Evolutionary conservation across 2,113 vertebrate genomes (phyloP).

Genomic region (Xyrauchen texanus): DNA sequence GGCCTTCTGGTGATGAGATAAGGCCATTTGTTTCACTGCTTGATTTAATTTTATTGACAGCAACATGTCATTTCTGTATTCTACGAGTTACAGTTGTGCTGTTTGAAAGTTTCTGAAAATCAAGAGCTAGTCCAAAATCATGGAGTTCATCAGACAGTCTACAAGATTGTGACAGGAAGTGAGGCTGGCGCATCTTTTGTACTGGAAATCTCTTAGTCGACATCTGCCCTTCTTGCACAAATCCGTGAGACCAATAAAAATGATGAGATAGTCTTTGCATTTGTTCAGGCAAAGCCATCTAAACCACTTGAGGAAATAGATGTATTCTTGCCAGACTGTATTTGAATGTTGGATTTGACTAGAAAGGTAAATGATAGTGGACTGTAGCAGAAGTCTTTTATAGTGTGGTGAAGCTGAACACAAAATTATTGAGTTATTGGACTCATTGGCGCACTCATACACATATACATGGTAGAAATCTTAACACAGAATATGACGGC

Average conservation of each 20-base stretch:
- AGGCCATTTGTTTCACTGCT: constrained; percentile 15
- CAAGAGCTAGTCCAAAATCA: background rate
- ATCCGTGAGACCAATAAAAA: background rate
- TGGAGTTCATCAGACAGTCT: background rate
- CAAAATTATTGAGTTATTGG: too few relatives aligned
- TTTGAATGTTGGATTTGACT: constrained; percentile 30
- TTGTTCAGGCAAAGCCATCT: constrained; percentile 29
- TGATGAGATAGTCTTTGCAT: constrained; percentile 32
- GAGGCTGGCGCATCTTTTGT: background rate
- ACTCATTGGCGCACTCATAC: too few relatives aligned
- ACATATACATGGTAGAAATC: too few relatives aligned
- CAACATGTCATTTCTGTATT: background rate
- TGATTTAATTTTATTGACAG: background rate
- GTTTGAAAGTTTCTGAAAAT: background rate
- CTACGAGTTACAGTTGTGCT: background rate
- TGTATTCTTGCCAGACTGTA: background rate
- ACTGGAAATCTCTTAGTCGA: background rate
- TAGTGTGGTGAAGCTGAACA: background rate
- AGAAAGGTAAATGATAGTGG: constrained; percentile 3
- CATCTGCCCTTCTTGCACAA: constrained; percentile 3
- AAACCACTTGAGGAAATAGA: constrained; percentile 27
- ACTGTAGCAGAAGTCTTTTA: constrained; percentile 1
- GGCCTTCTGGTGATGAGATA: constrained; percentile 21
- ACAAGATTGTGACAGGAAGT: background rate
- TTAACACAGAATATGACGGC: too few relatives aligned